These are phyloP conservation scores for Neuroterus valhalla DNA, from an alignment of 1,140 invertebrate species.

Conservation along the genomic window DNA sequence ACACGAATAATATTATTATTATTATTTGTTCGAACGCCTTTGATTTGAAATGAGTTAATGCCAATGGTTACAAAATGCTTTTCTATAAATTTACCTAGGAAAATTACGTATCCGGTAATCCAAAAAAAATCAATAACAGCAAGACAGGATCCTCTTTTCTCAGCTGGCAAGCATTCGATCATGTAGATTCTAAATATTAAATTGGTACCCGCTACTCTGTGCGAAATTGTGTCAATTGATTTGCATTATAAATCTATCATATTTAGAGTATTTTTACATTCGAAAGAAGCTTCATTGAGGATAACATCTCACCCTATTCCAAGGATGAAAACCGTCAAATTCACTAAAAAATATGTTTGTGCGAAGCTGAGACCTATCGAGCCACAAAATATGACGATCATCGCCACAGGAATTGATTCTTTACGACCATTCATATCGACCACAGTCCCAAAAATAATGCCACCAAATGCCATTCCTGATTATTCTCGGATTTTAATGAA, in stretches of 20 bases:
- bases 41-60: too few species aligned
- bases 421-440: conserved; percentile 55
- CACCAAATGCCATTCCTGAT: conserved; percentile 59
- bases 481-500: conserved; percentile 17
- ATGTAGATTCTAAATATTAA: conserved; percentile 54
- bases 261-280: background rate
- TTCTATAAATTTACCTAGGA: conserved; percentile 48
- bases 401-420: conserved; percentile 47
- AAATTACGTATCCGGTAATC: conserved; percentile 49
- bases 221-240: conserved; percentile 15
- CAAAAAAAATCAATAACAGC: conserved; percentile 56
- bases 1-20: too few species aligned
- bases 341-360: conserved; percentile 52
- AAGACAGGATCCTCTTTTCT: conserved; percentile 52
- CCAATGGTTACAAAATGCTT: background rate
- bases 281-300: background rate
- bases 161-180: conserved; percentile 58
- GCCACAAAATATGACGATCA: conserved; percentile 53
- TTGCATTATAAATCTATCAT: conserved; percentile 13
- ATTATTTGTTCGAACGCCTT: too few species aligned
- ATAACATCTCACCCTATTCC: conserved; percentile 51
- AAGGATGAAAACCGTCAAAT: conserved; percentile 50
- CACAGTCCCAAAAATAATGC: conserved; percentile 55
- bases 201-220: conserved; percentile 58
- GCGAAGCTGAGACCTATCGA: conserved; percentile 52